Conservation (phyloP, 2,113 vertebrate species). For the Bos javanicus region DNA sequence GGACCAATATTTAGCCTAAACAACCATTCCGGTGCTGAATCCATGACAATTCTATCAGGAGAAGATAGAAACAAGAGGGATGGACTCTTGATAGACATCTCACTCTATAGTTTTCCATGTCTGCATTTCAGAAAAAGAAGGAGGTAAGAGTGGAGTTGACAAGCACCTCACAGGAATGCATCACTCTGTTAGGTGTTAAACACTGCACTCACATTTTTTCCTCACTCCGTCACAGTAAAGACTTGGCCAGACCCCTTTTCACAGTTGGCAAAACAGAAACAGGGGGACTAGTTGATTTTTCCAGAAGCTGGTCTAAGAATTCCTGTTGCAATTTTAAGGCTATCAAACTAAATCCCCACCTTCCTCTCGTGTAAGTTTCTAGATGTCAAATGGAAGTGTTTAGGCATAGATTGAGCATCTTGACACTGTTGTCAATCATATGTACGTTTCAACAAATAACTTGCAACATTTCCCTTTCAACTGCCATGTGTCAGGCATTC, state of each 20-base stretch:
- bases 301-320: too few species aligned
- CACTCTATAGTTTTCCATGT: background rate
- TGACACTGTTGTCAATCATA: too few species aligned
- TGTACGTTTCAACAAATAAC: background rate
- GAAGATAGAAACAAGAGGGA: background rate
- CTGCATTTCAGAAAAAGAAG: background rate
- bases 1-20: background rate
- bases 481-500: background rate
- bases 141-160: background rate
- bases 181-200: background rate
- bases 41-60: too few species aligned
- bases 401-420: too few species aligned
- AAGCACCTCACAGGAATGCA: background rate
- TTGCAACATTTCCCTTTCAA: background rate
- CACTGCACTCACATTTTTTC: background rate
- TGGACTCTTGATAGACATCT: too few species aligned
- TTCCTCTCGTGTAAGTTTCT: too few species aligned
- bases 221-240: background rate
- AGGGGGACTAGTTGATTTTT: too few species aligned
- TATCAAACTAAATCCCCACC: too few species aligned
- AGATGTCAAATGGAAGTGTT: too few species aligned
- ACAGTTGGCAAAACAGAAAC: background rate
- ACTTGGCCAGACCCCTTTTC: background rate
- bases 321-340: too few species aligned
- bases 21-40: background rate